Percentiles rank a stretch among this genome's conserved stretches.
Evolutionary conservation across 2,113 vertebrate genomes (phyloP).

Genomic region (Campylomormyrus tamandua): DNA sequence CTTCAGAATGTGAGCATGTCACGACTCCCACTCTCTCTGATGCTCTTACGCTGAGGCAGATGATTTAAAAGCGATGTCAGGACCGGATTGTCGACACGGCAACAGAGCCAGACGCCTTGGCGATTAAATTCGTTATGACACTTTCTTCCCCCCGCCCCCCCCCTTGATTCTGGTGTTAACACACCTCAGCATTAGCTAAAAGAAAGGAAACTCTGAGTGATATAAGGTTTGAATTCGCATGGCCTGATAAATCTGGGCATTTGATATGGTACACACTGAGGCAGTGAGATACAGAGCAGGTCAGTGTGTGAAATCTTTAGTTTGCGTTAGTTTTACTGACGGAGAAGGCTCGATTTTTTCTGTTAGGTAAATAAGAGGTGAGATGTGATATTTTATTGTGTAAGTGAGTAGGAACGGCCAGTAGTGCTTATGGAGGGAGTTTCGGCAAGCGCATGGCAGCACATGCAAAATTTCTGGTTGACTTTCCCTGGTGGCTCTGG

Average conservation of each 20-base stretch:
- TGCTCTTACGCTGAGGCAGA: slow-evolving; percentile 29
- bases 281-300: not conserved
- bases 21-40: slow-evolving; percentile 41
- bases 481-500: not conserved
- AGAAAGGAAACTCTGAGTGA: not conserved
- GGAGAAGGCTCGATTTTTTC: not conserved
- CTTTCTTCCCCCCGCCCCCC: not conserved
- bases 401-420: not conserved
- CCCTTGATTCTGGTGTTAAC: not conserved
- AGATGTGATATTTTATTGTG: not conserved
- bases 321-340: not conserved
- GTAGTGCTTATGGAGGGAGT: not conserved
- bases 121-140: slow-evolving; percentile 7
- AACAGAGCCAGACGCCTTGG: slow-evolving; percentile 36
- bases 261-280: not conserved
- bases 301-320: not conserved
- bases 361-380: not conserved
- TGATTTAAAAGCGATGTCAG: slow-evolving; percentile 39
- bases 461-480: not conserved
- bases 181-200: not conserved
- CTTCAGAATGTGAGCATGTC: slow-evolving; percentile 40
- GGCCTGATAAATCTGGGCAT: not conserved
- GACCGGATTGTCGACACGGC: slow-evolving; percentile 31
- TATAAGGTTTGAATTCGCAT: not conserved
- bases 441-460: not conserved